A percentile compares a stretch with the other conserved stretches of the same genome.
phyloP scores from a whole-genome alignment of 2,888 invertebrate genomes.

The Cryptophagus acutangulus region DNA sequence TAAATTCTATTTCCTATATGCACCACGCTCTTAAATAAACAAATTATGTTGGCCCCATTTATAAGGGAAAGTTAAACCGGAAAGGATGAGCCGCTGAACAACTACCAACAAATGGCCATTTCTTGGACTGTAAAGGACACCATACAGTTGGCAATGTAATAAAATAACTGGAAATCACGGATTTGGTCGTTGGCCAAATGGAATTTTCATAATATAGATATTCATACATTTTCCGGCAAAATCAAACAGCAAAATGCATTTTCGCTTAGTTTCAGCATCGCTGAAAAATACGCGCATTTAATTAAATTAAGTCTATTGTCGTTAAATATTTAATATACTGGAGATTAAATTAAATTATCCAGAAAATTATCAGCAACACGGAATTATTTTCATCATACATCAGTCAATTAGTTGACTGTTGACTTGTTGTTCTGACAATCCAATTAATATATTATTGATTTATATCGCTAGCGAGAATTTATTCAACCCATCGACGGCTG shows the following conservation, averaged over 20 bases:
- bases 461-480: no score
- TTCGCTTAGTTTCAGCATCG: background rate
- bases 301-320: no score
- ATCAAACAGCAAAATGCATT: background rate
- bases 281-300: no score
- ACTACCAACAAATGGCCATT: conserved; percentile 4
- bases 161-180: conserved; percentile 6
- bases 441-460: no score
- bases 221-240: background rate
- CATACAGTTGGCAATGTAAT: conserved; percentile 3
- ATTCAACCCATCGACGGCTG: no score
- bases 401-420: no score
- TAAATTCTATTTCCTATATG: background rate
- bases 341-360: no score
- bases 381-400: no score
- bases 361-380: no score
- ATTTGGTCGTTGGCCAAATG: conserved; percentile 8
- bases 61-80: background rate
- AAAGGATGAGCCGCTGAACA: background rate
- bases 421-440: no score
- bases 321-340: no score
- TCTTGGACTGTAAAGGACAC: conserved; percentile 5
- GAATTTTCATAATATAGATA: conserved; percentile 6
- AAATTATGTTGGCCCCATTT: background rate
- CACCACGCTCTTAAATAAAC: background rate